Base-by-base conservation (phyloP, 2,888 invertebrate genomes). In the Volucella inanis region DNA sequence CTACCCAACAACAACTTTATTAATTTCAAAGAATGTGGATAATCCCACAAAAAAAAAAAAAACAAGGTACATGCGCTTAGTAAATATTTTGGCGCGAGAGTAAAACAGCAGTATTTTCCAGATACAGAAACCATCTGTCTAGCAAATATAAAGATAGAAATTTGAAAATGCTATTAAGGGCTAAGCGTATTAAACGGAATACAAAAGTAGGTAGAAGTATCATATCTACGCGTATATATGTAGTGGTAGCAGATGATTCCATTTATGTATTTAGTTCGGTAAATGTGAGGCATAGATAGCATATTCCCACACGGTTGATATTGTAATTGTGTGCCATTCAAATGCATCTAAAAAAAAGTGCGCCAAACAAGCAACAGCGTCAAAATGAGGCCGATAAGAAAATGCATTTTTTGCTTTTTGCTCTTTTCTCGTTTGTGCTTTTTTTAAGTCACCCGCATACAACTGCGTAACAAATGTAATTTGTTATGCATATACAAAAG, bases 291-390 rank as follows among this genome's bases (percentile, higher is more conserved):
- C 31, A 31, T 31, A 6, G 0, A 31, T 31, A 31, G 31, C 6
- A 6, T 31, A 6, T 31, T 4, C 31, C 31, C 6, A 31, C 31
- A 31, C 31, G 6, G 4, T 31, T 6, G 1, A 6, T 6, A 31
- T 31, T 31, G 4, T 6, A 22, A 31, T 31, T 31, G 0, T 6
- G 31, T 6, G 31, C 31, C 6, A 6, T 6, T 31, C 12, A 43
- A 77, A 62, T 64, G 64, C 62, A 71, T 77, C 47, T 45, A 38
- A 74, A 54, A 68, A 76, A 68, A 71, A 45, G 68, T 76, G 80
- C 80, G 54, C 55, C 70, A 67, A 77, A 77, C 77, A 82, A 77
- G 65, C 78, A 83, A 74, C 64, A 68, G 62, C 50, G 14, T 45
- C 45, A 55, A 72, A 83, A 83, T 78, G 78, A 78, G 78, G 83